Evolutionary conservation across 2,888 invertebrate genomes (phyloP), one percentile per base, ranked within the genome.

Genomic region (Drosophila limbata): DNA sequence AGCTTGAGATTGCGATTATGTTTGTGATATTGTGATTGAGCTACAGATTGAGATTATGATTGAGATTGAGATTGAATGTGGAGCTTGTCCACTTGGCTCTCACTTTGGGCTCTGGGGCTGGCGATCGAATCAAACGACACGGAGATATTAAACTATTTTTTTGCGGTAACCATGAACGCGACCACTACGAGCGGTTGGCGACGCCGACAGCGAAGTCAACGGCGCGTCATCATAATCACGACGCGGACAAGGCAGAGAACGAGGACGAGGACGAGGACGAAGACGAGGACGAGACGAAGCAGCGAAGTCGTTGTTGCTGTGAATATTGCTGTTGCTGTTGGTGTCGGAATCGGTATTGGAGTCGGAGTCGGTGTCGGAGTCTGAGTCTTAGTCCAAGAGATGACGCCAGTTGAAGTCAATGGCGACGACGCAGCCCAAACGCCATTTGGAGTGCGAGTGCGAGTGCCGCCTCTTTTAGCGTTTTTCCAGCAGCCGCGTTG

Each of bases 151-250:
- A 92, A 92, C 91, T 90, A 92, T 91, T 92, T 92, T 82, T 91
- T 92, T 91, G 92, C 90, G 92, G 92, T 92, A 91, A 91, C 90
- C 90, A 91, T 90, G 90, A 91, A 92, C 91, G 91, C 92, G 91
- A 92, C 91, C 92, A 89, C 91, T 88, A 91, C 90, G 91, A 88
- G 88, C 87, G 88, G 89, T 89, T 90, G 81, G 79, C 79, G 77
- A 88, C 81, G 83, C 69, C 79, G 79, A 69, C 85, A 76, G 74
- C 82, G 77, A 65, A 79, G 72, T 77, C 75, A 75, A 42, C 76
- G 75, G 81, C 77, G 80, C 77, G 65, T 68, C 75, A 79, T 79
- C 76, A 77, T 76, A 77, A 88, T 83, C 81, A 73, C 73, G 72
- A 74, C 80, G 71, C 77, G 75, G 73, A 63, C 82, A 68, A 81